These are phyloP conservation scores for Glaucidium brasilianum DNA, from an alignment of 2,113 vertebrate genomes.

Conservation along the genomic window DNA sequence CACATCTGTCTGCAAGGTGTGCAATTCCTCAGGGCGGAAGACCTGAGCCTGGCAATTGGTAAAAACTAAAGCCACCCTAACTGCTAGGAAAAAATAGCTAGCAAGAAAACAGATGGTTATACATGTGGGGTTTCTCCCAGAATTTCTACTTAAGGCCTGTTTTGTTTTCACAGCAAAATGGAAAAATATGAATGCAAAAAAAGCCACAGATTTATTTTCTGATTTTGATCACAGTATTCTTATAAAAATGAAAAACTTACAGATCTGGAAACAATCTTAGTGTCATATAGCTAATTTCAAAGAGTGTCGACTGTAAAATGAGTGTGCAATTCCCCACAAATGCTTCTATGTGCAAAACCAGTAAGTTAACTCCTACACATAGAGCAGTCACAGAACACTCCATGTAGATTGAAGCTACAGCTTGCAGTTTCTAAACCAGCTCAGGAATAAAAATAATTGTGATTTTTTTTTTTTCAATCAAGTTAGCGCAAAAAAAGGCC, in stretches of 20 bases:
- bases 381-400: neutral
- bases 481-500: neutral
- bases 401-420: neutral
- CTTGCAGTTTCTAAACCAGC: neutral
- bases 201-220: conserved; percentile 25
- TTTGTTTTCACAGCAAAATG: conserved; percentile 35
- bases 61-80: conserved; percentile 40
- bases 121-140: conserved; percentile 60
- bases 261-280: conserved; percentile 49
- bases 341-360: neutral
- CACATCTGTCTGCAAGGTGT: conserved; percentile 80
- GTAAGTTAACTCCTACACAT: neutral
- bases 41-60: conserved; percentile 44
- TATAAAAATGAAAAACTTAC: conserved; percentile 16
- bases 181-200: conserved; percentile 32
- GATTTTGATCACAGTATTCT: conserved; percentile 24
- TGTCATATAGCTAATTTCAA: conserved; percentile 27
- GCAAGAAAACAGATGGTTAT: conserved; percentile 64
- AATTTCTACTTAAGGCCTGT: neutral
- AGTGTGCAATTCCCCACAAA: neutral
- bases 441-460: neutral
- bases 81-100: neutral
- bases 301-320: neutral
- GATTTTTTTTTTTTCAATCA: neutral
- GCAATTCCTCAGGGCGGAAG: conserved; percentile 5